Evolutionary conservation across 2,888 invertebrate species (phyloP), one percentile per base, ranked within the genome.

Genomic region (Sphaerophoria rueppellii): DNA sequence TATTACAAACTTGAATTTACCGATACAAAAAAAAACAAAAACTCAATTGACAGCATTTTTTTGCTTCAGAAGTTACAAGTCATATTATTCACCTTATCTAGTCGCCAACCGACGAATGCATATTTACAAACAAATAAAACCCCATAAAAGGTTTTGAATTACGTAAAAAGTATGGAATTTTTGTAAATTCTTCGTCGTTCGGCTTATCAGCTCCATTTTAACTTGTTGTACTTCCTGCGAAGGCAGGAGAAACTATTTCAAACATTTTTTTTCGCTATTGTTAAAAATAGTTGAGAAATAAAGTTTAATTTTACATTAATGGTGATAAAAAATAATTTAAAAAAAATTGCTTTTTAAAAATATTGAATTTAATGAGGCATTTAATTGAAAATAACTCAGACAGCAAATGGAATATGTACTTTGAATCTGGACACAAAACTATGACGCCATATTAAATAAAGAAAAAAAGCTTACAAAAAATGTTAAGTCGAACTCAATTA

Each of bases 131-230:
- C 6, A 65, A 65, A 65, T 12, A 11, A 50, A 48, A 24, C 37
- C 5, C 71, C 71, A 58, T 63, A 67, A 67, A 52, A 61, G 50
- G 43, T 34, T 37, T 11, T 37, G 9, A 37, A 34, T 73, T 77
- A 72, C 67, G 77, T 73, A 76, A 82, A 57, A n/a, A 55, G 55
- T 11, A 12, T 46, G 69, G 16, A 63, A 63, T 69, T 77, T 82
- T 54, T 71, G 24, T 24, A 52, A 57, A 63, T 40, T 54, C 16
- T 43, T 35, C 34, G 35, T 61, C 34, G 61, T 79, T 55, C 55
- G 43, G 77, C 69, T 82, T 82, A 82, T 82, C 82, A 77, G 55
- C 43, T 60, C 24, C 50, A 50, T 12, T 48, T 60, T 16, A 55
- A 7, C 14, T 14, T 14, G 9, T 6, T 24, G 24, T 6, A 72